Evolutionary conservation across 1,140 invertebrate species (phyloP).

Genomic region (Magallana ariakensis): DNA sequence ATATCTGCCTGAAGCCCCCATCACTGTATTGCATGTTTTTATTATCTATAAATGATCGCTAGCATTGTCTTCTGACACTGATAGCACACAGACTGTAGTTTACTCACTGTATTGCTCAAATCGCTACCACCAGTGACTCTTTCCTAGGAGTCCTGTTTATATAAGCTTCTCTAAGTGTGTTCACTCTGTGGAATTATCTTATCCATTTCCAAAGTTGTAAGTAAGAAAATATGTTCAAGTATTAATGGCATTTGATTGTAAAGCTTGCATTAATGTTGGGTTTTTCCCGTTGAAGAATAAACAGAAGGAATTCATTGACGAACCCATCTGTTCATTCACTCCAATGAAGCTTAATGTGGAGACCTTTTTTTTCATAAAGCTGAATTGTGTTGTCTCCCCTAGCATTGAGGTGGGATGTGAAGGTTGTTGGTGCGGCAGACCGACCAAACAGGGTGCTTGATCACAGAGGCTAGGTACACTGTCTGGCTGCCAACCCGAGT

Average conservation of each 20-base stretch:
- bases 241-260: not conserved
- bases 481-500: not conserved
- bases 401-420: not conserved
- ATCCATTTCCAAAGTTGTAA: conserved; percentile 6
- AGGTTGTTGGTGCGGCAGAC: not conserved
- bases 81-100: not conserved
- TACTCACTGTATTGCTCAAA: not conserved
- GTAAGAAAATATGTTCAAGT: conserved; percentile 13
- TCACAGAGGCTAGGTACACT: not conserved
- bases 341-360: not conserved
- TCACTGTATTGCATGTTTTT: conserved; percentile 32
- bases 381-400: not conserved
- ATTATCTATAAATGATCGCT: conserved; percentile 33
- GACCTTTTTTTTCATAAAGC: not conserved
- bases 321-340: not conserved
- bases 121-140: not conserved
- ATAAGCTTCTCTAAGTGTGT: not conserved
- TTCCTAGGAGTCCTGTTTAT: not conserved
- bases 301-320: no score
- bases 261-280: no score
- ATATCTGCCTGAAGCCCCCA: not conserved
- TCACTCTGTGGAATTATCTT: not conserved
- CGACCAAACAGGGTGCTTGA: conserved; percentile 3
- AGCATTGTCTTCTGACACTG: conserved; percentile 27
- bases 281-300: no score